phyloP scores from a whole-genome alignment of 2,888 invertebrate genomes.

The Troilus luridus region DNA sequence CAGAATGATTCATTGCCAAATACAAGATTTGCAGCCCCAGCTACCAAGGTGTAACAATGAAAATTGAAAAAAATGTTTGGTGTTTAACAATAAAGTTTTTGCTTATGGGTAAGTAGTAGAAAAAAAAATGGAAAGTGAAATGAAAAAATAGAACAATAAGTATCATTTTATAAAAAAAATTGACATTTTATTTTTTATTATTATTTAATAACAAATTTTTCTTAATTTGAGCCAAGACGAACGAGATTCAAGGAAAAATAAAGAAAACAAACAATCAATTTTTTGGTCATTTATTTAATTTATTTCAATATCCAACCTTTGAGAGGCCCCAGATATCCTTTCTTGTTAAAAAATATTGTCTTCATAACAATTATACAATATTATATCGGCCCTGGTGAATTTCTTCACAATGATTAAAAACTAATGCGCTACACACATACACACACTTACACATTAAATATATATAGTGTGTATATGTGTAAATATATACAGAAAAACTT shows the following conservation, averaged over 20 bases:
- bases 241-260: not conserved
- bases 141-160: no score
- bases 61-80: no score
- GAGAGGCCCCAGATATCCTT: constrained; percentile 48
- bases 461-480: constrained; percentile 28
- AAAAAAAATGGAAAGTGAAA: no score
- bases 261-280: not conserved
- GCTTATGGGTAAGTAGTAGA: no score
- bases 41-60: no score
- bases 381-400: constrained; percentile 56
- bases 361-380: constrained; percentile 56
- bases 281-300: constrained; percentile 57
- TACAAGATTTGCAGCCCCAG: no score
- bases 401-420: constrained; percentile 38
- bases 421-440: constrained; percentile 35
- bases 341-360: constrained; percentile 60
- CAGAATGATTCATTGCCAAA: no score
- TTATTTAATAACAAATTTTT: not conserved
- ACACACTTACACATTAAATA: constrained; percentile 18
- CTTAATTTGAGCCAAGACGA: not conserved
- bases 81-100: no score
- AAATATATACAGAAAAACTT: constrained; percentile 7
- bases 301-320: constrained; percentile 56
- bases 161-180: no score
- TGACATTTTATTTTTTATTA: no score